Conservation (phyloP, 2,113 vertebrate genomes). For the Aegypius monachus region DNA sequence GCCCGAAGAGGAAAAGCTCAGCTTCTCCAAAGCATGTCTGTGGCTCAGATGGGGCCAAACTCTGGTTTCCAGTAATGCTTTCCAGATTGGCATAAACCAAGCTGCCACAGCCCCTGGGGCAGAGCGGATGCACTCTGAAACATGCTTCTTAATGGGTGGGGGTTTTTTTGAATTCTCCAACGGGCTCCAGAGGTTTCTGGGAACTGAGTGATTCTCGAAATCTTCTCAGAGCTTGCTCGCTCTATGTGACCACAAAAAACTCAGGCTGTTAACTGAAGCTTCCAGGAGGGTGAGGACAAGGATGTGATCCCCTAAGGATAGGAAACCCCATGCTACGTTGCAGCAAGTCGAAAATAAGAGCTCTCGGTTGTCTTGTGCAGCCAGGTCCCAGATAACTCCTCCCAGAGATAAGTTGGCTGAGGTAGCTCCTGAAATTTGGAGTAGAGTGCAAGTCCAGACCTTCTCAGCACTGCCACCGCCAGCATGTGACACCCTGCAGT, state of each 20-base stretch:
- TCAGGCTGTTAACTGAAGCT: neutral
- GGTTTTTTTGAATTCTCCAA: neutral
- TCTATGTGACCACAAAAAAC: neutral
- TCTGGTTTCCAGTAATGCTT: neutral
- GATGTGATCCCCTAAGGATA: neutral
- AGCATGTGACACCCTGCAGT: neutral
- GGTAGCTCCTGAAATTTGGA: neutral
- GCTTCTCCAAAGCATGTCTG: neutral
- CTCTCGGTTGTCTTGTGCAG: neutral
- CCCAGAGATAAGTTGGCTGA: rapidly evolving
- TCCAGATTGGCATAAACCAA: neutral
- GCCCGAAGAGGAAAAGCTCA: neutral
- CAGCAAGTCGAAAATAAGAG: rapidly evolving
- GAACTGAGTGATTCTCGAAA: rapidly evolving
- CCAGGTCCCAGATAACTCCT: neutral
- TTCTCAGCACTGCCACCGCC: neutral
- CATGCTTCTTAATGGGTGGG: neutral
- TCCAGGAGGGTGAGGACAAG: neutral
- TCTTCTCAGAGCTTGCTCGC: neutral
- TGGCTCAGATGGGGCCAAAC: neutral
- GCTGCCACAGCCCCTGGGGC: neutral
- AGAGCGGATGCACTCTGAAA: neutral
- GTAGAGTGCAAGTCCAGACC: neutral
- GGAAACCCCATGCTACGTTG: neutral
- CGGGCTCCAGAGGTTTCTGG: neutral